phyloP scores from a whole-genome alignment of 2,797 vertebrate genomes.

The Myotis vivesi region DNA sequence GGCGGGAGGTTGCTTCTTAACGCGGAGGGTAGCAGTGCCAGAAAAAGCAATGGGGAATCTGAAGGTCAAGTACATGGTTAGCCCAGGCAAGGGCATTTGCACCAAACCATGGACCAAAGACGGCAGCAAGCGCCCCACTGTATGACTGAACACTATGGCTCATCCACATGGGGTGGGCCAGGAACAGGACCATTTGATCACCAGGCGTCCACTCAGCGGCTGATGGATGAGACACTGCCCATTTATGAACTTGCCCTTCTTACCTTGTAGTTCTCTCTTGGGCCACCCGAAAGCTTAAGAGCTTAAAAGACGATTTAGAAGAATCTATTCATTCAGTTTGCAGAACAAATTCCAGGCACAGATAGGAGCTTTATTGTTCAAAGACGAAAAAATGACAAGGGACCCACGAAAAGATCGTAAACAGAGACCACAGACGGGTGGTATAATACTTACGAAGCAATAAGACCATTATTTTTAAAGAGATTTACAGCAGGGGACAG shows the following conservation, averaged over 20 bases:
- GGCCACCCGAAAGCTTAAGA: neutral
- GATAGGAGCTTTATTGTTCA: constrained; percentile 59
- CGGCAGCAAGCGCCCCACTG: neutral
- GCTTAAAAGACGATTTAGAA: neutral
- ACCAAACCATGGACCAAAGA: neutral
- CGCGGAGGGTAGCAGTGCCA: neutral
- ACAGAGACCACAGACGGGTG: constrained; percentile 67
- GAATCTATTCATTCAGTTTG: neutral
- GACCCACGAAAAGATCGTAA: constrained; percentile 50
- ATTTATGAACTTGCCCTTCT: neutral
- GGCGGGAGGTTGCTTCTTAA: neutral
- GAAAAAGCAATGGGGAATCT: neutral
- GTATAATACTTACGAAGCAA: constrained; percentile 18
- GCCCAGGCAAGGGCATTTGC: neutral
- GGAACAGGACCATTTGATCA: neutral
- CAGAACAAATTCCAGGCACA: constrained; percentile 33
- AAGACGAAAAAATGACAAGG: constrained; percentile 53
- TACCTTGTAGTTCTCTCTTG: neutral
- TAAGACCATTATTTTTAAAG: neutral
- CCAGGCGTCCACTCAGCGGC: neutral
- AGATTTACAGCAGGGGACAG: constrained; percentile 52
- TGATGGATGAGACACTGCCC: neutral
- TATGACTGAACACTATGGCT: neutral
- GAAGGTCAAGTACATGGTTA: neutral
- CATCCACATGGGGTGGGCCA: neutral